A percentile compares a stretch with the other conserved stretches of the same genome.
Evolutionary conservation across 1,140 invertebrate genomes (phyloP).

Genomic region (Hypsibius dujardini): DNA sequence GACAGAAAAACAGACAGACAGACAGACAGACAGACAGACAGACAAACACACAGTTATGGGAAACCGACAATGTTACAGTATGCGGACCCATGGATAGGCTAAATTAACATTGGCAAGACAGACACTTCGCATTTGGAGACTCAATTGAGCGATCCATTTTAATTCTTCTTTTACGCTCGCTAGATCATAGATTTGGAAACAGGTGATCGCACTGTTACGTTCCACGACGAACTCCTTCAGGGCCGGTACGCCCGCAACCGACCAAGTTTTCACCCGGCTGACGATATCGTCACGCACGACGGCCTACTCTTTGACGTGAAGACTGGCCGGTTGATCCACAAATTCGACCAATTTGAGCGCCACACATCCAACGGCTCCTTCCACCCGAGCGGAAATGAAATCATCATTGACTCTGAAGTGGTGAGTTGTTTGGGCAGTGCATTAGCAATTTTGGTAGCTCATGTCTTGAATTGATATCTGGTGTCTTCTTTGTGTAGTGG

Average conservation of each 20-base stretch:
- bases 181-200: constrained; percentile 4
- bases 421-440: background rate
- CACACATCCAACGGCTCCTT: constrained; percentile 1
- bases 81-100: too few species aligned
- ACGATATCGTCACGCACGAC: constrained; percentile 7
- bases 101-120: too few species aligned
- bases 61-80: too few species aligned
- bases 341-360: constrained; percentile 12
- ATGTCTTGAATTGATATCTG: too few species aligned
- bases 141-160: background rate
- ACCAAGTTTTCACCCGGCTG: constrained; percentile 2
- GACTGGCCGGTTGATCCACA: background rate
- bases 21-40: too few species aligned
- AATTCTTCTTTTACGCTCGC: background rate
- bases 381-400: background rate
- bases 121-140: too few species aligned
- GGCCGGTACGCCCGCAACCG: background rate
- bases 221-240: background rate
- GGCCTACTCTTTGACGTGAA: constrained; percentile 5
- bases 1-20: too few species aligned
- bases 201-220: background rate
- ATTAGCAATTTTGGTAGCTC: background rate
- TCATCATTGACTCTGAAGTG: constrained; percentile 1
- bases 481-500: background rate
- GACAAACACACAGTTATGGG: too few species aligned